Evolutionary conservation across 2,888 invertebrate genomes (phyloP), one percentile per base, ranked within the genome.

Genomic region (Oxycera nigricornis): DNA sequence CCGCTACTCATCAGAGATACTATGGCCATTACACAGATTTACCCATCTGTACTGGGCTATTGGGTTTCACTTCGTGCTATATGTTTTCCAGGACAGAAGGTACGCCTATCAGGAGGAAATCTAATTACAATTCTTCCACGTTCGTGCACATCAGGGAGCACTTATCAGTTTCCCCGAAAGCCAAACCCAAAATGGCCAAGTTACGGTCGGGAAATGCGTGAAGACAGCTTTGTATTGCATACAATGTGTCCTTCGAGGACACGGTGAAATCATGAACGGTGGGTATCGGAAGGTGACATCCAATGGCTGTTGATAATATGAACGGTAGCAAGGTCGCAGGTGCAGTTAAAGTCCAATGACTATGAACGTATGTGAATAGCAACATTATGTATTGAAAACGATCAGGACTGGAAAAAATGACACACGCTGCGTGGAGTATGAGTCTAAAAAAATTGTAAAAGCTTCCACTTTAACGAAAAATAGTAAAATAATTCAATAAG

Each of bases 61-160:
- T 65, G 41, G 28, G 65, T 65, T 24, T 17, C 24, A 41, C 4
- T 22, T 41, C 14, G 41, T 22, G 39, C 24, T 65, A 14, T 4
- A 41, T 65, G 24, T 20, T 39, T 39, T 39, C 24, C 24, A 3
- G 65, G 26, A 39, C 65, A 65, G 65, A 65, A 65, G 50, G 46
- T 50, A 68, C 50, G 68, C 50, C 59, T 73, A 62, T 74, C 70
- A 72, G 74, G 70, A 61, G 57, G 65, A 76, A 76, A 76, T 76
- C 74, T 76, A 76, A 76, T 76, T 76, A 76, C 76, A 73, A 75
- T 76, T 76, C 74, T 72, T 76, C 74, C 73, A 62, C 76, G 31
- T 70, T 70, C 70, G 55, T 52, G 55, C 52, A 70, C 70, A 70
- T 52, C 70, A 55, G 70, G 70, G 70, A 70, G 70, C 70, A 70